Base-by-base conservation (phyloP, 2,113 vertebrate genomes). In the Verasper variegatus region DNA sequence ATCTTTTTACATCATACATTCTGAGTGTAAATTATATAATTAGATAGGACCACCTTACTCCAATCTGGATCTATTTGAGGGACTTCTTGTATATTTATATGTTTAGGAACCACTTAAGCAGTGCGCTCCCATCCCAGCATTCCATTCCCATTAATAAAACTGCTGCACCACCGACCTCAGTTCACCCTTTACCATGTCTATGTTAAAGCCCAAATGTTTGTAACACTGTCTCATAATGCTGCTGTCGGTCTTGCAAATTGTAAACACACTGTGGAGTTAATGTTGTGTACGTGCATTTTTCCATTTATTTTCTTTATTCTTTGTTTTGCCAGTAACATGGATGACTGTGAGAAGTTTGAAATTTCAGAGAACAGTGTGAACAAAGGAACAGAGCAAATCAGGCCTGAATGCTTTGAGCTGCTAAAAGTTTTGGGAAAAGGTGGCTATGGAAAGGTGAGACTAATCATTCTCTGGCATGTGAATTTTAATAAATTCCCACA, bases 351-450 rank as follows among this genome's bases (percentile, higher is more conserved):
- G 72, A 98, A 98, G 88, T 97, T 99, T 93, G 98, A 99, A 94
- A 98, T 99, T 86, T 99, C 97, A 54, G 98, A 99, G 93, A 97
- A 97, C 92, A 99, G 95, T 66, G 98, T 99, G 81, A 99, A 99
- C 95, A 96, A 96, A 94, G 98, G 97, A 92, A 96, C 97, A 24
- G 98, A 99, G 94, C 97, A 96, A 93, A 99, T 99, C 85, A 94
- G 97, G 57, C 97, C 97, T 0, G 98, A 99, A 87, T 99, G 98
- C 92, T 99, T 99, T 93, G 97, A 99, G 91, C 84, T 99, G 70
- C 95, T 99, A 12, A 96, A 98, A 5, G 98, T 99, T 80, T 94
- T 99, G 86, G 98, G 98, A 68, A 99, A 99, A 94, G 98, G 98
- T 71, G 97, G 97, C 88, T 99, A 99, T 82, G 98, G 98, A 88